Conservation (phyloP, 2,888 invertebrate species). For the Drosophila cognata region DNA sequence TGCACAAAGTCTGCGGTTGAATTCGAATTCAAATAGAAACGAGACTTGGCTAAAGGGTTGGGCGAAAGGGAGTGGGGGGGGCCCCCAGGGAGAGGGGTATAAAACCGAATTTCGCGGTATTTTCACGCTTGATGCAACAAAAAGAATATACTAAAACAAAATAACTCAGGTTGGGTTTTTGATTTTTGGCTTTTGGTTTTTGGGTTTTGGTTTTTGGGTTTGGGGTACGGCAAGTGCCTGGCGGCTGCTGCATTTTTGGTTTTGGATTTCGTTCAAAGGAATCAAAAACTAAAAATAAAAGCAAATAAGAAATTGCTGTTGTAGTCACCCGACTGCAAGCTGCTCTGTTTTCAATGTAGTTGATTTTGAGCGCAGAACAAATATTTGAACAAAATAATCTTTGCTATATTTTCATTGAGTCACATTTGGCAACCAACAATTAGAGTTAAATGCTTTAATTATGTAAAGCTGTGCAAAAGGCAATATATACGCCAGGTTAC, state of each 20-base stretch:
- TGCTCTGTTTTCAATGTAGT: neutral
- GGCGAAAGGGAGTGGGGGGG: neutral
- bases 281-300: slow-evolving; percentile 33
- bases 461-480: neutral
- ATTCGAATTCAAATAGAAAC: slow-evolving; percentile 22
- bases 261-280: slow-evolving; percentile 82
- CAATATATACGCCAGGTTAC: neutral
- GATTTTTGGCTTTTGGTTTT: neutral
- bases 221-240: slow-evolving; percentile 46
- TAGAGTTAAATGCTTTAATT: neutral
- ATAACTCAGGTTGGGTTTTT: slow-evolving; percentile 7
- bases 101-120: slow-evolving; percentile 82
- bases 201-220: slow-evolving; percentile 8
- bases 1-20: slow-evolving; percentile 25
- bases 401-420: neutral
- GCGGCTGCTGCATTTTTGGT: slow-evolving; percentile 61
- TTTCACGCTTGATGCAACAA: slow-evolving; percentile 80
- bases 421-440: neutral
- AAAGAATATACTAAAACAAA: slow-evolving; percentile 12
- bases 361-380: neutral
- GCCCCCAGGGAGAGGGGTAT: neutral
- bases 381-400: neutral
- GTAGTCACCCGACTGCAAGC: neutral
- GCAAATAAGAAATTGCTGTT: slow-evolving; percentile 1
- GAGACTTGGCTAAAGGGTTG: neutral